These are phyloP conservation scores for Chondrosia reniformis DNA, from an alignment of 37 sponge, comb jelly and placozoan species.

Conservation along the genomic window DNA sequence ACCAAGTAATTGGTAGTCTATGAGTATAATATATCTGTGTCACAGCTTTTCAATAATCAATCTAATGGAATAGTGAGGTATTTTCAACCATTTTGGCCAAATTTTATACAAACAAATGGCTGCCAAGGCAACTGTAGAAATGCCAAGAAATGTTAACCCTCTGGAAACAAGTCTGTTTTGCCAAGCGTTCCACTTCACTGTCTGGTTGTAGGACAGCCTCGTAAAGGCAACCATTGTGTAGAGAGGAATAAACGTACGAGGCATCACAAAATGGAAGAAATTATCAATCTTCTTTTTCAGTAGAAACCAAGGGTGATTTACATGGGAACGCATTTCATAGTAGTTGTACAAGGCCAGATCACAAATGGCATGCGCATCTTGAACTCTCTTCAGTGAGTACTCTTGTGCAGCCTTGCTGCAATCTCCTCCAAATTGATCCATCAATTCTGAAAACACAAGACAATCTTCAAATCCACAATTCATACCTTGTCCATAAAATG, in stretches of 20 bases:
- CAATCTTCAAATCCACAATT: constrained; percentile 94
- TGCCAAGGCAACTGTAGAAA: not conserved
- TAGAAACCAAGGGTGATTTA: constrained; percentile 47
- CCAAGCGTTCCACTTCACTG: constrained; percentile 16
- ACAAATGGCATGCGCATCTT: constrained; percentile 72
- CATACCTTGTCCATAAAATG: constrained; percentile 94
- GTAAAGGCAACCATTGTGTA: constrained; percentile 86
- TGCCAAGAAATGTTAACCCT: not conserved
- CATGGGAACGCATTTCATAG: constrained; percentile 80
- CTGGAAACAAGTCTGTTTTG: constrained; percentile 42
- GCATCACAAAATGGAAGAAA: constrained; percentile 54
- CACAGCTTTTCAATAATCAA: too few relatives aligned
- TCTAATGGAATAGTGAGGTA: too few relatives aligned
- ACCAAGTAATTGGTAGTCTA: not conserved
- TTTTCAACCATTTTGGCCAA: not conserved
- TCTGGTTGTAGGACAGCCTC: constrained; percentile 60
- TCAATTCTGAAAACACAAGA: constrained; percentile 48
- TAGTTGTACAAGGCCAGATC: constrained; percentile 96
- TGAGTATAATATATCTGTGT: constrained; percentile 3
- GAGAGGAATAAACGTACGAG: constrained; percentile 64
- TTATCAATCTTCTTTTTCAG: constrained; percentile 57
- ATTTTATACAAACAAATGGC: not conserved
- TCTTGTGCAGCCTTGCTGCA: constrained; percentile 35
- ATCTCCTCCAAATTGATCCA: constrained; percentile 20
- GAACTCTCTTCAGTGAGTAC: constrained; percentile 50